Evolutionary conservation across 2,888 invertebrate genomes (phyloP).

Genomic region (Camptogramma bilineatum): DNA sequence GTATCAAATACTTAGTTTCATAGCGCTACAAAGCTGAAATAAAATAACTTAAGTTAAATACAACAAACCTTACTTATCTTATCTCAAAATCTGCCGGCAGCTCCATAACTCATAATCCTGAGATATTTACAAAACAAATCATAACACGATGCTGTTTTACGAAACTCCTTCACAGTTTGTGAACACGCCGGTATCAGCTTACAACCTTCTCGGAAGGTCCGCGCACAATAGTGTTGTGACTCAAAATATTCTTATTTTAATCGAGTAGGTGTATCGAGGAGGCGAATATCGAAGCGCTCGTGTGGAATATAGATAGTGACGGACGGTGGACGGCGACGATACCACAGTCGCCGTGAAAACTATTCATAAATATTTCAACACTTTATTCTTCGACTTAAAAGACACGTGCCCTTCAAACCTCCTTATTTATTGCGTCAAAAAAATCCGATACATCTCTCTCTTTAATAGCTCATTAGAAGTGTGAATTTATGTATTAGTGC

Average conservation of each 20-base stretch:
- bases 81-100: slow-evolving; percentile 23
- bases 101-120: slow-evolving; percentile 29
- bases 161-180: slow-evolving; percentile 51
- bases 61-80: slow-evolving; percentile 18
- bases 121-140: slow-evolving; percentile 36
- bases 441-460: slow-evolving; percentile 16
- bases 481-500: slow-evolving; percentile 41
- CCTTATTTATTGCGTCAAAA: neutral
- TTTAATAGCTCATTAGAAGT: slow-evolving; percentile 35
- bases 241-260: slow-evolving; percentile 80
- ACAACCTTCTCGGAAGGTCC: slow-evolving; percentile 63
- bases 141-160: slow-evolving; percentile 40
- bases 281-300: slow-evolving; percentile 72
- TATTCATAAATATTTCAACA: slow-evolving; percentile 67
- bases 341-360: slow-evolving; percentile 62
- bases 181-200: slow-evolving; percentile 52
- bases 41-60: neutral
- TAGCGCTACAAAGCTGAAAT: neutral
- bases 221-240: slow-evolving; percentile 71
- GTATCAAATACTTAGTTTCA: neutral
- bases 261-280: slow-evolving; percentile 76
- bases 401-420: slow-evolving; percentile 9
- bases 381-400: slow-evolving; percentile 52
- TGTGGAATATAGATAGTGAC: slow-evolving; percentile 82
- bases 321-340: slow-evolving; percentile 70